A percentile compares a stretch with the other conserved stretches of the same genome.
phyloP scores from a whole-genome alignment of 2,797 vertebrate species.

The Squalus acanthias region DNA sequence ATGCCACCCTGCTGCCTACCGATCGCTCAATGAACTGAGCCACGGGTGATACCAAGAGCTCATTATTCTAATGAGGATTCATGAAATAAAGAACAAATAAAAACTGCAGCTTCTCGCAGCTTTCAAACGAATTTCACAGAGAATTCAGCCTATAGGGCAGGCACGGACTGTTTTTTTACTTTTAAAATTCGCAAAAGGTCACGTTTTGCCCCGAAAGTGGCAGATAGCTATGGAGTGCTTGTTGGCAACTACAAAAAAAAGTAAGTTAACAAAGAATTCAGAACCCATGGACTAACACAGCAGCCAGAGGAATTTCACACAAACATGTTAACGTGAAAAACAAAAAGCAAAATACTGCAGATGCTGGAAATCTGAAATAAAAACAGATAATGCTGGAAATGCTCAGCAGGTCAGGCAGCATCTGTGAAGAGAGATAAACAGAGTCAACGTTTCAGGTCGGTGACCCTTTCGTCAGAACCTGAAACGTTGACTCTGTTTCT shows the following conservation, averaged over 20 bases:
- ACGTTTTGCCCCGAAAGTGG: background rate
- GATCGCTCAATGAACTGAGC: background rate
- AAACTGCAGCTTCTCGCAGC: background rate
- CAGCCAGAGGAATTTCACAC: background rate
- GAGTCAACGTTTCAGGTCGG: no score
- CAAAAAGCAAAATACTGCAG: no score
- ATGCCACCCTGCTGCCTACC: background rate
- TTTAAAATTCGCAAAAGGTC: background rate
- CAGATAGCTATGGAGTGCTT: background rate
- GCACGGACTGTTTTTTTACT: background rate
- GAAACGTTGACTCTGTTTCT: no score
- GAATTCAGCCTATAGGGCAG: background rate
- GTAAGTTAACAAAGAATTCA: background rate
- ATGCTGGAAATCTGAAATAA: no score
- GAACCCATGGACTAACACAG: background rate
- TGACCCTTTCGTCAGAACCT: no score
- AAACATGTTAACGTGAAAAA: background rate
- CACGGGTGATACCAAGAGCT: background rate
- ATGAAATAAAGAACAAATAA: background rate
- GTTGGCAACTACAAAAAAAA: background rate
- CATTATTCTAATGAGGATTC: background rate
- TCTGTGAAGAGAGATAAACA: no score
- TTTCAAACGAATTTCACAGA: background rate
- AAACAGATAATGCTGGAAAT: no score
- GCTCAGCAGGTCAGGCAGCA: no score